phyloP scores from a whole-genome alignment of 2,797 vertebrate genomes.

The Pseudopleuronectes americanus region DNA sequence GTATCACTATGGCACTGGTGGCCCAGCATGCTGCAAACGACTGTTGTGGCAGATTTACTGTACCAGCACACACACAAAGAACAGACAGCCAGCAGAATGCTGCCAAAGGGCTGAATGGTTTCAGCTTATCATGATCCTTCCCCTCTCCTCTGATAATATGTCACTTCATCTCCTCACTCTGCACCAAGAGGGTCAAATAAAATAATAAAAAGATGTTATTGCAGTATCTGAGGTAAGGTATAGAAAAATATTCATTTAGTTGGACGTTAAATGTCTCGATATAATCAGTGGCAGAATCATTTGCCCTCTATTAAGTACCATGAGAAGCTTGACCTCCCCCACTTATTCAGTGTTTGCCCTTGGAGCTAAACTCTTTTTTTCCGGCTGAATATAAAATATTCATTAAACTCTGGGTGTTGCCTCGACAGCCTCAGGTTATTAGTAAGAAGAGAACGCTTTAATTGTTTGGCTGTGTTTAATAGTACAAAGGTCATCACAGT shows the following conservation, averaged over 20 bases:
- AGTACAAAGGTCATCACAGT: slow-evolving; percentile 66
- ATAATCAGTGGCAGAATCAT: slow-evolving; percentile 28
- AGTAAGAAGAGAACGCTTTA: slow-evolving; percentile 45
- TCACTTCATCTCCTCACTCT: slow-evolving; percentile 29
- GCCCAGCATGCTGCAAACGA: slow-evolving; percentile 64
- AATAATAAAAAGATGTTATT: slow-evolving; percentile 3
- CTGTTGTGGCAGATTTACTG: slow-evolving; percentile 70
- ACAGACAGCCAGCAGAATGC: slow-evolving; percentile 35
- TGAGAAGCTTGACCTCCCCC: slow-evolving; percentile 49
- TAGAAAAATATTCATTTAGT: slow-evolving; percentile 35
- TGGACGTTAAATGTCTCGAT: slow-evolving; percentile 26
- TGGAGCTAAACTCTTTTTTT: slow-evolving; percentile 42
- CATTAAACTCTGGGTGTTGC: slow-evolving; percentile 51
- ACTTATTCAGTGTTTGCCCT: slow-evolving; percentile 50
- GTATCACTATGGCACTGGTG: slow-evolving; percentile 75
- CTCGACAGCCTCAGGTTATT: slow-evolving; percentile 52
- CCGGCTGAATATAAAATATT: slow-evolving; percentile 49
- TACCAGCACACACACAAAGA: slow-evolving; percentile 48
- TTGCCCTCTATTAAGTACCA: slow-evolving; percentile 53
- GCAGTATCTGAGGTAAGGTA: not conserved
- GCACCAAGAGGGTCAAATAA: slow-evolving; percentile 25
- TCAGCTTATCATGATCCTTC: slow-evolving; percentile 7
- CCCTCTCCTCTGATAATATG: not conserved
- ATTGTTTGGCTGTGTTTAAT: slow-evolving; percentile 66
- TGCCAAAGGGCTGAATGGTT: slow-evolving; percentile 51